Percentiles rank a stretch among this genome's conserved stretches.
Conservation (phyloP, 2,797 vertebrate species). For the Malacoraja senta region DNA sequence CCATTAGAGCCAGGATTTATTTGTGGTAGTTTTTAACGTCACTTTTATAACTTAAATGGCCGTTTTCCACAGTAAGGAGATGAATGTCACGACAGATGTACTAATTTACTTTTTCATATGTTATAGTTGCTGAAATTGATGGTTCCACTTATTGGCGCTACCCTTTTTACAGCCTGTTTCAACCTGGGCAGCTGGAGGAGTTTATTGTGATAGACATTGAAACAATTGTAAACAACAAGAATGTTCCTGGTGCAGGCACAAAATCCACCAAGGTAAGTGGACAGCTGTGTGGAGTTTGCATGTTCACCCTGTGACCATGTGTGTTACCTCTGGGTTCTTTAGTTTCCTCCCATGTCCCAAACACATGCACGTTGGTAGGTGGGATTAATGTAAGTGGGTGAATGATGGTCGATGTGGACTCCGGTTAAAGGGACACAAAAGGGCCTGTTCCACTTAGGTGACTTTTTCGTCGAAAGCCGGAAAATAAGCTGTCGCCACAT, state of each 20-base stretch:
- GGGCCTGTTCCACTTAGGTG: no score
- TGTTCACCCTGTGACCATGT: no score
- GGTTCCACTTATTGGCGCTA: slow-evolving; percentile 83
- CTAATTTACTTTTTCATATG: slow-evolving; percentile 36
- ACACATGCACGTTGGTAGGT: no score
- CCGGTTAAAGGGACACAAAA: no score
- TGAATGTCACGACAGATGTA: background rate
- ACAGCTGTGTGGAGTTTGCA: background rate
- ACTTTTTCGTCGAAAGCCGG: no score
- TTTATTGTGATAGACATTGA: slow-evolving; percentile 90
- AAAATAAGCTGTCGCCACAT: no score
- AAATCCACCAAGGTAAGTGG: slow-evolving; percentile 77
- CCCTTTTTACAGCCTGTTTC: slow-evolving; percentile 82
- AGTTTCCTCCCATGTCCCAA: no score
- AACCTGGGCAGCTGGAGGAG: slow-evolving; percentile 85
- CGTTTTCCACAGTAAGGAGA: no score
- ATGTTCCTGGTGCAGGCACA: slow-evolving; percentile 75
- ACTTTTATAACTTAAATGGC: background rate
- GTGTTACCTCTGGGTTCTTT: no score
- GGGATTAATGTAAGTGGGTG: no score
- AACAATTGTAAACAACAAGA: slow-evolving; percentile 66
- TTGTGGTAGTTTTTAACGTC: background rate
- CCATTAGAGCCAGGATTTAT: no score
- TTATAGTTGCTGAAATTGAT: slow-evolving; percentile 85
- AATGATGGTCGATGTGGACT: no score